Base-by-base conservation (phyloP, 2,888 invertebrate species). In the Stenodera caucasica region DNA sequence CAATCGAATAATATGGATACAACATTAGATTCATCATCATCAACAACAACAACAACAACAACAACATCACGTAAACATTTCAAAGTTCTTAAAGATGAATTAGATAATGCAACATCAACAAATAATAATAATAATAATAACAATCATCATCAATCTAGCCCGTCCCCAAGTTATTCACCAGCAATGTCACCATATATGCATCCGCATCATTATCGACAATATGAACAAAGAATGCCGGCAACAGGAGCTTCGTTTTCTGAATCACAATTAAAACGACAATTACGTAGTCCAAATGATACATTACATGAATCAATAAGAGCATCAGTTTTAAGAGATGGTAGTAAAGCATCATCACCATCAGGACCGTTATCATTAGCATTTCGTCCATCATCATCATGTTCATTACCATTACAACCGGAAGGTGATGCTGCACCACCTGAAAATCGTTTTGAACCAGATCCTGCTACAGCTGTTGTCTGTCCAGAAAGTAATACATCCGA, bases 291-390 rank as follows among this genome's bases (percentile, higher is more conserved):
- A 30, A 81, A 75, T 68, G 82, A 87, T 78, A 84, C 82, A 77
- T 85, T 88, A 37, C 83, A 88, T 71, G 88, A 89, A 70, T 82
- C 85, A 21, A 80, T 76, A 32, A 82, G 89, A 67, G 88, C 88
- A 50, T 88, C 88, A 64, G 90, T 90, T 15, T 77, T 90, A 69
- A 81, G 89, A 60, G 89, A 89, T 74, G 86, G 86, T 35, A 82
- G 75, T 61, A 77, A 88, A 81, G 86, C 74, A 37, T 81, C 81
- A 61, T 84, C 84, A 37, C 81, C 57, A 74, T 71, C 54, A 67
- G 75, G 71, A 72, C 74, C 60, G 37, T 67, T 77, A 60, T 74
- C 60, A 49, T 67, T 77, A 63, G 72, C 73, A 49, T 81, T 78
- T 64, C 80, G 81, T 57, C 83, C 85, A 73, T 75, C 82, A 75